These are phyloP conservation scores for Proterorhinus semilunaris DNA, from an alignment of 2,113 vertebrate species.

Conservation along the genomic window DNA sequence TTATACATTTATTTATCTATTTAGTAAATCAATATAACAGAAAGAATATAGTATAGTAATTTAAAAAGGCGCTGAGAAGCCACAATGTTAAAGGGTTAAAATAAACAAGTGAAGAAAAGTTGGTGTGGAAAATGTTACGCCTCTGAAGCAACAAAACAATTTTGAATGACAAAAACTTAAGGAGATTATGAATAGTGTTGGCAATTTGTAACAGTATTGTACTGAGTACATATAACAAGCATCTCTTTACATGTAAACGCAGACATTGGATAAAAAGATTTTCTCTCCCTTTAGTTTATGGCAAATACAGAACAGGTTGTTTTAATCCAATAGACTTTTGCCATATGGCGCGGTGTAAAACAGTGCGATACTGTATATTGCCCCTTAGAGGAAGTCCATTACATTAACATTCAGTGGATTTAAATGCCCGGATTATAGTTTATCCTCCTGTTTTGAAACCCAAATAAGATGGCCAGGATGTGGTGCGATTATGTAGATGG, in stretches of 20 bases:
- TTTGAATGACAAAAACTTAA: too few relatives aligned
- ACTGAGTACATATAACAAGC: too few relatives aligned
- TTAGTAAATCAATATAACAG: too few relatives aligned
- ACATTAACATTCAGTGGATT: conserved; percentile 24
- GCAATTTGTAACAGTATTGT: too few relatives aligned
- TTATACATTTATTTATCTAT: too few relatives aligned
- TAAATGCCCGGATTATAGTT: conserved; percentile 35
- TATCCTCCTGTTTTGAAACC: conserved; percentile 41
- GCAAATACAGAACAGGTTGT: not conserved
- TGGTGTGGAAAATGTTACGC: too few relatives aligned
- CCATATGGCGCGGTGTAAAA: not conserved
- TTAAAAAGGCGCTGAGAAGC: too few relatives aligned
- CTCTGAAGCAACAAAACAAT: too few relatives aligned
- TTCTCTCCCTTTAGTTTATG: conserved; percentile 19
- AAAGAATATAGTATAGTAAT: too few relatives aligned
- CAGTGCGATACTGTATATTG: not conserved
- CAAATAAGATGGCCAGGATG: conserved; percentile 19
- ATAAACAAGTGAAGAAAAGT: too few relatives aligned
- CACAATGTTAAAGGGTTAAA: too few relatives aligned
- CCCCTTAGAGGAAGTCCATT: conserved; percentile 11
- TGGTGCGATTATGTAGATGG: conserved; percentile 35
- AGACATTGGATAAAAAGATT: conserved; percentile 1
- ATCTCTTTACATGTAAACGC: not conserved
- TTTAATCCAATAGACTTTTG: conserved; percentile 6
- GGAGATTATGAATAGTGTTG: too few relatives aligned